phyloP scores from a whole-genome alignment of 2,113 vertebrate species.

The Marmota monax region DNA sequence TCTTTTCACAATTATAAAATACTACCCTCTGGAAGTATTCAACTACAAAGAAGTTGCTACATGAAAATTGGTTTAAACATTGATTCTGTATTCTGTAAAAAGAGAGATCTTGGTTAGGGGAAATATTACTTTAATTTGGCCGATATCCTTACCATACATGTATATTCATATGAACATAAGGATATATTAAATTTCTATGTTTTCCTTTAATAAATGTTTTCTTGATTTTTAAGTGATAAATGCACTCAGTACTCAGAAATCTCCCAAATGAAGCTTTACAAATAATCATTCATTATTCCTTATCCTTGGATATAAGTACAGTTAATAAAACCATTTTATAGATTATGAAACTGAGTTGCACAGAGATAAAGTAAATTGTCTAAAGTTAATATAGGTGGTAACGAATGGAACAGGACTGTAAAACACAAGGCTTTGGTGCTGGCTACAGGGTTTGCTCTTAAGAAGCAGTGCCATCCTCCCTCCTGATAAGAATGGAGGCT shows the following conservation, averaged over 20 bases:
- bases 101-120: neutral
- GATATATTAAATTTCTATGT: neutral
- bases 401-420: neutral
- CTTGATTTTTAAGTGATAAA: neutral
- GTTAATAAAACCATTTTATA: neutral
- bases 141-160: neutral
- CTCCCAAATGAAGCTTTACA: neutral
- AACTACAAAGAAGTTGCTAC: neutral
- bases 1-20: neutral
- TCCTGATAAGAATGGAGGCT: neutral
- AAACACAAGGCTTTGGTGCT: neutral
- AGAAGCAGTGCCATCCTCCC: neutral
- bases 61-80: neutral
- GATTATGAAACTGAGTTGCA: neutral
- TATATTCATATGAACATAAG: neutral
- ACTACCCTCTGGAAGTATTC: neutral
- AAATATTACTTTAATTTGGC: neutral
- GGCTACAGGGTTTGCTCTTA: neutral
- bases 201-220: neutral
- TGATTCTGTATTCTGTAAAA: neutral
- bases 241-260: neutral
- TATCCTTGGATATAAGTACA: neutral
- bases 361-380: neutral
- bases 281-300: neutral
- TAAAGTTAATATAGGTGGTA: neutral